Percentiles rank a stretch among this genome's conserved stretches.
These are phyloP conservation scores for Heliocidaris tuberculata DNA, from an alignment of 35 echinoderm and acorn worm species.

Conservation along the genomic window DNA sequence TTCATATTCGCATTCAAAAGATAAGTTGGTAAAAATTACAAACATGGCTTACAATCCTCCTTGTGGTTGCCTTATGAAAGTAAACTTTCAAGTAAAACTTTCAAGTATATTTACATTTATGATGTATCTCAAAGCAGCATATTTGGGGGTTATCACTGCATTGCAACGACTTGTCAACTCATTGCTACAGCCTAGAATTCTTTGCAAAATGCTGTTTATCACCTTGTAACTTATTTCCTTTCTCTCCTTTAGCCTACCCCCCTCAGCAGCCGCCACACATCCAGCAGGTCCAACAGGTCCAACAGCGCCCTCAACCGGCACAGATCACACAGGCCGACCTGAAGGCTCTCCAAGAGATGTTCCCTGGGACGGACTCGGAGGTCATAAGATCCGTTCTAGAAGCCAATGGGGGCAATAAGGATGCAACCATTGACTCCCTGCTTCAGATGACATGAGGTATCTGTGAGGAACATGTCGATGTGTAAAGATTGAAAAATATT, in stretches of 20 bases:
- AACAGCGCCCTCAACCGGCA: slow-evolving; percentile 35
- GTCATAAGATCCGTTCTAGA: slow-evolving; percentile 86
- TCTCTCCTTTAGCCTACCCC: slow-evolving; percentile 63
- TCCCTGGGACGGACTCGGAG: slow-evolving; percentile 84
- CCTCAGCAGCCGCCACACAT: slow-evolving; percentile 50
- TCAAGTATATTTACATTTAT: too few species aligned
- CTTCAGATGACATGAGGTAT: slow-evolving; percentile 72
- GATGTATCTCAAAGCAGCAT: too few species aligned
- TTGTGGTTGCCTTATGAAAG: too few species aligned
- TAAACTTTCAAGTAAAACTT: too few species aligned
- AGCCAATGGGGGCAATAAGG: slow-evolving; percentile 89
- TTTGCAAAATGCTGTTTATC: too few species aligned
- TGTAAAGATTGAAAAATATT: background rate
- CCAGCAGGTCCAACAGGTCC: slow-evolving; percentile 5
- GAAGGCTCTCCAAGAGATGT: slow-evolving; percentile 87
- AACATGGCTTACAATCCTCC: too few species aligned
- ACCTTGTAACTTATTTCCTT: background rate
- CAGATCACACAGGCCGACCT: slow-evolving; percentile 91
- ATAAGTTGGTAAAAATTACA: too few species aligned
- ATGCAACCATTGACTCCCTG: slow-evolving; percentile 78
- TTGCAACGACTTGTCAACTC: too few species aligned
- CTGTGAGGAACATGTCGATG: background rate
- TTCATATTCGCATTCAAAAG: too few species aligned
- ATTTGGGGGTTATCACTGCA: too few species aligned
- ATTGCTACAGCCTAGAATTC: too few species aligned